Evolutionary conservation across 2,113 vertebrate species (phyloP).

Genomic region (Urocolius indicus): DNA sequence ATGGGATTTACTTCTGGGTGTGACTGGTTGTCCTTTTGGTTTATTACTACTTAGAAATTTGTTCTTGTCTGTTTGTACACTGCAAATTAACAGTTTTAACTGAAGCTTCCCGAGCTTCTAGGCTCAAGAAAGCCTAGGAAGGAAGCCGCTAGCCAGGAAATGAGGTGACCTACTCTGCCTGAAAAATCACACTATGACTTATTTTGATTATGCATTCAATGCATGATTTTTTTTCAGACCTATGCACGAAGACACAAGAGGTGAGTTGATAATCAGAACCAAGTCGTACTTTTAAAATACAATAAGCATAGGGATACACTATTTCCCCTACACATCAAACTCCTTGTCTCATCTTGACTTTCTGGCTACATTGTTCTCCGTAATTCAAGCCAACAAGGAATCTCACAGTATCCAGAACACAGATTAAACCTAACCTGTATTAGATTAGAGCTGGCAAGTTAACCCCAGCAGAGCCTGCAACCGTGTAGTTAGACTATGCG

Average conservation of each 20-base stretch:
- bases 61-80: not conserved
- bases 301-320: not conserved
- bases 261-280: not conserved
- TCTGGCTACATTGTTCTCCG: not conserved
- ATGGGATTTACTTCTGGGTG: not conserved
- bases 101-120: not conserved
- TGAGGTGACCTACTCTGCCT: not conserved
- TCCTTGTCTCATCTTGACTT: not conserved
- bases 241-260: not conserved
- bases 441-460: not conserved
- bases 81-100: not conserved
- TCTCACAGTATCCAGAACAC: not conserved
- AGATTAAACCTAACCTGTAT: not conserved
- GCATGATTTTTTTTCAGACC: not conserved
- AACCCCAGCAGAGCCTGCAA: not conserved
- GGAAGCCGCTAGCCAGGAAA: not conserved
- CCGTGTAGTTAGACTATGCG: not conserved
- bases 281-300: not conserved
- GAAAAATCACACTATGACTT: not conserved
- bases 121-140: not conserved
- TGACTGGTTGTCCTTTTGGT: not conserved
- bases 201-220: not conserved
- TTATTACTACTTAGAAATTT: not conserved
- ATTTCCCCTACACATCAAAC: not conserved
- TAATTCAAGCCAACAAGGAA: not conserved